Base-by-base conservation (phyloP, 2,888 invertebrate genomes). In the Apotomis capreana region DNA sequence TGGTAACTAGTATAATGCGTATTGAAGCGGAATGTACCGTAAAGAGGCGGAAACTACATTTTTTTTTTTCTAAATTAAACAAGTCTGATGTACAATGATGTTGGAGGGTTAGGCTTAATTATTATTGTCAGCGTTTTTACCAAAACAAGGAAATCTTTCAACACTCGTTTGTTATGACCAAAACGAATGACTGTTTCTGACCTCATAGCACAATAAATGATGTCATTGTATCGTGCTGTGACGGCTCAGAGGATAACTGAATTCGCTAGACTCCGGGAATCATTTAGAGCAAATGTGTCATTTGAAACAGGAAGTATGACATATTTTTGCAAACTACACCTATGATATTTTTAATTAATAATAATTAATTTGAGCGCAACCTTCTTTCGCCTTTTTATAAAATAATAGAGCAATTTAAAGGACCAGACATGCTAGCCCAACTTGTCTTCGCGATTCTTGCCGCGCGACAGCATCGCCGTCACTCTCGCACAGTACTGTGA, bases 111-210 rank as follows among this genome's bases (percentile, higher is more conserved):
- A 67, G 51, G 44, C 61, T 62, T 8, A 61, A 62, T 61, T 15
- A 52, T 55, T 70, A 54, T 49, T 54, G 59, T 46, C 12, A 70
- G 54, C 61, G 68, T 72, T 65, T 72, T 61, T 54, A 54, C 58
- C 54, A 44, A 68, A 64, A 73, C 52, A 69, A 73, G 73, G 73
- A 73, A 73, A 73, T 61, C 71, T 71, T 49, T 57, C 54, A 36
- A 46, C 58, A 59, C 51, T 57, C 64, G 70, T 37, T 59, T 62
- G 68, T 54, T 72, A 70, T 60, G 49, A 68, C 62, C 73, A 69
- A 55, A 70, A 73, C 73, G 69, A 68, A 68, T 73, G 73, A 69
- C 69, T 70, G 70, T 73, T 70, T 61, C 68, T 71, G 71, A 74
- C 70, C 67, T 74, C 74, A 74, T 74, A 67, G 68, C 62, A 74